Evolutionary conservation across 2,888 invertebrate species (phyloP).

Genomic region (Tineola bisselliella): DNA sequence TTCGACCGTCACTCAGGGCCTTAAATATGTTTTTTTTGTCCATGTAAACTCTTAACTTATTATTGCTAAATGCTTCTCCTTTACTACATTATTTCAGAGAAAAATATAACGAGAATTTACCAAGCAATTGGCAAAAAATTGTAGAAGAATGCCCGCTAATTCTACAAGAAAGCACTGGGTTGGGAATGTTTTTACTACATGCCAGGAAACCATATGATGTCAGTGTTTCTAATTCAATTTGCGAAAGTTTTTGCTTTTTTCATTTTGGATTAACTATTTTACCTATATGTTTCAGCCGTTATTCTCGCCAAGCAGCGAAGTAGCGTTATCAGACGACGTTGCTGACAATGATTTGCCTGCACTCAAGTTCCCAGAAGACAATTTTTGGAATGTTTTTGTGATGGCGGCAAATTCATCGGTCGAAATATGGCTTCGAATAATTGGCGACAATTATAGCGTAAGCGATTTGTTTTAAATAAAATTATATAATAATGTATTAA

Average conservation of each 20-base stretch:
- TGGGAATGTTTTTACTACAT: slow-evolving; percentile 23
- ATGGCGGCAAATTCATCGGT: slow-evolving; percentile 70
- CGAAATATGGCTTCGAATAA: slow-evolving; percentile 74
- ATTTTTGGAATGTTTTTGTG: slow-evolving; percentile 70
- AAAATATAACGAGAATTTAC: slow-evolving; percentile 73
- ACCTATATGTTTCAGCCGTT: background rate
- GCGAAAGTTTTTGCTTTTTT: no score
- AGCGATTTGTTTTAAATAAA: slow-evolving; percentile 34
- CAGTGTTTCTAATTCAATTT: background rate
- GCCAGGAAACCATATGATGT: background rate
- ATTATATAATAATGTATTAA: no score
- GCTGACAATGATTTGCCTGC: slow-evolving; percentile 51
- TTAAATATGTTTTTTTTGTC: no score
- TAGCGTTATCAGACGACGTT: background rate
- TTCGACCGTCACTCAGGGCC: no score
- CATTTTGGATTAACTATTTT: no score
- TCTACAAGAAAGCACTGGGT: slow-evolving; percentile 50
- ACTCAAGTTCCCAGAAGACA: slow-evolving; percentile 52
- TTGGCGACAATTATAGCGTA: slow-evolving; percentile 72
- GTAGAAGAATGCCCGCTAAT: slow-evolving; percentile 68
- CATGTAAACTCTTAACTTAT: no score
- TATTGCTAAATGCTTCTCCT: no score
- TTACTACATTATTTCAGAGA: slow-evolving; percentile 45
- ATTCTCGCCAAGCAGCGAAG: background rate
- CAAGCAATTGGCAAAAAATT: slow-evolving; percentile 74